phyloP scores from a whole-genome alignment of 2,888 invertebrate species.

The Tachina fera region DNA sequence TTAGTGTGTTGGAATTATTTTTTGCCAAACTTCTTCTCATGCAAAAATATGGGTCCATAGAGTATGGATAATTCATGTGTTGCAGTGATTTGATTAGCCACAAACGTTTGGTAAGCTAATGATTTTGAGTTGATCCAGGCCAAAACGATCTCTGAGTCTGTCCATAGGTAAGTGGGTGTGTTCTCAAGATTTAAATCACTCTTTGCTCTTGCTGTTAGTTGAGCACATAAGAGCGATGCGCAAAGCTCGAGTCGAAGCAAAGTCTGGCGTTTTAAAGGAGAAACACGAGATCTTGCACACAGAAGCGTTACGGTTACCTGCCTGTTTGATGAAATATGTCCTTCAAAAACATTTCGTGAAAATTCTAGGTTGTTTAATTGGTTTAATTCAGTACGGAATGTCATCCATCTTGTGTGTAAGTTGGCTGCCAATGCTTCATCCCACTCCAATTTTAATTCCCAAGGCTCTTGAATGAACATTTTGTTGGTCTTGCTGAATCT shows the following conservation, averaged over 20 bases:
- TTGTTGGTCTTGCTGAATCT: not conserved
- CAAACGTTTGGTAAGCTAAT: too few species aligned
- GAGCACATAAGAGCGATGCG: too few species aligned
- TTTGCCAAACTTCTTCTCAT: not conserved
- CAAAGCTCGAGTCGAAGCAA: too few species aligned
- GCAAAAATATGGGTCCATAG: not conserved
- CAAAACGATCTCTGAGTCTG: too few species aligned
- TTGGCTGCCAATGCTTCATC: not conserved
- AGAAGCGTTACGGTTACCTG: not conserved
- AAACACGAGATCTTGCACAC: too few species aligned
- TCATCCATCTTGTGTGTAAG: not conserved
- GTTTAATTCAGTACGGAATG: not conserved
- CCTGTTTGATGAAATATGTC: not conserved
- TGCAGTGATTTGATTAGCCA: not conserved
- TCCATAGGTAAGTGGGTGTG: too few species aligned
- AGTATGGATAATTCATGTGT: constrained; percentile 8
- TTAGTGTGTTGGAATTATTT: not conserved
- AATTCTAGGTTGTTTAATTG: not conserved
- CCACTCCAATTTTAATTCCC: not conserved
- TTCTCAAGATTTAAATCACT: too few species aligned
- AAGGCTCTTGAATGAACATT: too few species aligned
- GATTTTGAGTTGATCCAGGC: too few species aligned
- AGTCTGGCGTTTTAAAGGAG: too few species aligned
- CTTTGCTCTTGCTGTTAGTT: too few species aligned
- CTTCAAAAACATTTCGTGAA: not conserved